Evolutionary conservation across 2,888 invertebrate genomes (phyloP), one percentile per base, ranked within the genome.

Genomic region (Idaea biselata): DNA sequence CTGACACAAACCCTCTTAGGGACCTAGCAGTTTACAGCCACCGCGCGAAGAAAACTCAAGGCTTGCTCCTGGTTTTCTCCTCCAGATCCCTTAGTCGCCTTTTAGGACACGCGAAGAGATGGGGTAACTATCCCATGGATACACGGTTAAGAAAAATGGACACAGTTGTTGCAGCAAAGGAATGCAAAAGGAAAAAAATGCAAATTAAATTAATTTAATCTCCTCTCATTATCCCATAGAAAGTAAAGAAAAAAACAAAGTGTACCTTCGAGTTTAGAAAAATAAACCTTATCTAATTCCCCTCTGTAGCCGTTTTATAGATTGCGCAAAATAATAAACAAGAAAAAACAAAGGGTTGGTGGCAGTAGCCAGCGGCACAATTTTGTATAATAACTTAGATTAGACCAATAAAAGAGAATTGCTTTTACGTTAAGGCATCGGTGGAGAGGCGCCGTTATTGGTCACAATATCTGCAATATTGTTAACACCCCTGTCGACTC

Each of bases 381-480:
- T 77, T 73, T 77, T 73, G 73, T 78, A 75, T 74, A 74, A 77
- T 74, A 73, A 73, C 69, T 61, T 72, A 75, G 73, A 78, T 80
- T 78, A 78, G 71, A 74, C 72, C 74, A 75, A 81, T 82, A 79
- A 78, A 81, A 79, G 69, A 70, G 76, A 75, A 81, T 78, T 80
- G 78, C 74, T 77, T 78, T 78, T 73, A 68, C 73, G 74, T 74
- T 77, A 75, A 69, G 71, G 74, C 73, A 69, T 70, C 67, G 69
- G 59, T 65, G 63, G 70, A 72, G 69, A 72, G 71, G 69, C 72
- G 72, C 62, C 72, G 73, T 77, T 80, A 78, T 80, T 80, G 77
- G 77, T 74, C 77, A 76, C 78, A 77, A 78, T 78, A 77, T 77
- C 77, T 75, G 72, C 79, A 77, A 80, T 79, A 79, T 75, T 79